phyloP scores from a whole-genome alignment of 2,888 invertebrate species.

The Rhabditophanes sp. region DNA sequence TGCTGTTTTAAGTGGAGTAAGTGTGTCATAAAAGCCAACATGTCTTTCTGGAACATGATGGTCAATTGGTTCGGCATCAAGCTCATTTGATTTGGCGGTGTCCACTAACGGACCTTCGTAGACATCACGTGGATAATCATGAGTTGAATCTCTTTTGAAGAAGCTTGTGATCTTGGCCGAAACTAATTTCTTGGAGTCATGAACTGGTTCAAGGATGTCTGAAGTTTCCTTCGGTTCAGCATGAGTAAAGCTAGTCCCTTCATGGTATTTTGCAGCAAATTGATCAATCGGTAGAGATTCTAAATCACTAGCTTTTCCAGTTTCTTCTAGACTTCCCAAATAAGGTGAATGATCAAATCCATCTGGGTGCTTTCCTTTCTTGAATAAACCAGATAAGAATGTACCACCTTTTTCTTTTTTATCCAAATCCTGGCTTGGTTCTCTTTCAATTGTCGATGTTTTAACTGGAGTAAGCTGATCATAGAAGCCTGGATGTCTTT shows the following conservation, averaged over 20 bases:
- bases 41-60: conserved; percentile 14
- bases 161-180: conserved; percentile 7
- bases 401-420: conserved; percentile 3
- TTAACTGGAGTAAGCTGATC: conserved; percentile 6
- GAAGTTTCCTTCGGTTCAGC: conserved; percentile 6
- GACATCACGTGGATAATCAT: conserved; percentile 6
- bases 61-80: conserved; percentile 12
- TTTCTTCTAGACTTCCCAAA: too few relatives aligned
- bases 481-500: conserved; percentile 8
- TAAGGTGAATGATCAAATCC: too few relatives aligned
- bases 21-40: conserved; percentile 4
- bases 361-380: too few relatives aligned
- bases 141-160: conserved; percentile 8
- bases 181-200: not conserved
- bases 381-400: too few relatives aligned
- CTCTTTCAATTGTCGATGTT: conserved; percentile 5
- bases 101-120: conserved; percentile 14
- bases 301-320: too few relatives aligned
- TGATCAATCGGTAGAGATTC: too few relatives aligned
- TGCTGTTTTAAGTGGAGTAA: too few relatives aligned
- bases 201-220: conserved; percentile 6
- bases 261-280: too few relatives aligned
- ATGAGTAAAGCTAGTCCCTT: too few relatives aligned
- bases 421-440: conserved; percentile 6
- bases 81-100: conserved; percentile 8